Percentiles rank a stretch among this genome's conserved stretches.
These are phyloP conservation scores for Capromys pilorides DNA, from an alignment of 2,797 vertebrate species.

Conservation along the genomic window DNA sequence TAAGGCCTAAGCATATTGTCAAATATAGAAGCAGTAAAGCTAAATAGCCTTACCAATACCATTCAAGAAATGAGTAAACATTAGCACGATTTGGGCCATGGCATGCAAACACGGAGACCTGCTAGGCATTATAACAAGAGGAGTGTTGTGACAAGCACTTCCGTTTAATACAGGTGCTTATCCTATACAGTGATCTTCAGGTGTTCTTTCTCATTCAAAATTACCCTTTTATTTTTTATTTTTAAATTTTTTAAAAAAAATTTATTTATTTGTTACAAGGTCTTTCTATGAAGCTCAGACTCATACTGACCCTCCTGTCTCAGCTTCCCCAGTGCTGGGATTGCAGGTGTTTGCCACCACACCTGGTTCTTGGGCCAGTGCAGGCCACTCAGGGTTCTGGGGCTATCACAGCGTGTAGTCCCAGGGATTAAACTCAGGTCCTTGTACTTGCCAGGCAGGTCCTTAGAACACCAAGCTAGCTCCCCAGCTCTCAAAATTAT, in stretches of 20 bases:
- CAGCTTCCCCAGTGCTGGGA: too few species aligned
- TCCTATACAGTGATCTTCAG: fast-evolving
- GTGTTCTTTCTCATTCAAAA: conserved; percentile 29
- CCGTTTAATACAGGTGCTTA: background rate
- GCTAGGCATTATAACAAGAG: fast-evolving
- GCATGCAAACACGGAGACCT: background rate
- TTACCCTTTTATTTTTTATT: background rate
- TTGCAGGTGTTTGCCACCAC: too few species aligned
- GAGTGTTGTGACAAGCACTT: fast-evolving
- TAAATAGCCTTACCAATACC: background rate
- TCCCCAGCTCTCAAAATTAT: background rate
- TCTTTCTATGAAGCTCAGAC: too few species aligned
- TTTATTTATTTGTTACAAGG: too few species aligned
- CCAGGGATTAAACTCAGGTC: too few species aligned
- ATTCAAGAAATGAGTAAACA: background rate
- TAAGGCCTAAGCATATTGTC: background rate
- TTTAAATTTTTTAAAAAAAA: too few species aligned
- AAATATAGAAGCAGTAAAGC: background rate
- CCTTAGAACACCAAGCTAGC: too few species aligned
- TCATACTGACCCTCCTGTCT: too few species aligned
- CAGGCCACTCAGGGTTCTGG: too few species aligned
- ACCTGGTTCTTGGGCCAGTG: too few species aligned
- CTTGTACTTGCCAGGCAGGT: too few species aligned
- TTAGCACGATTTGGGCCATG: background rate
- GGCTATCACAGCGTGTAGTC: too few species aligned